Percentiles rank a stretch among this genome's conserved stretches.
Evolutionary conservation across 2,113 vertebrate species (phyloP).

Genomic region (Eulemur rufifrons): DNA sequence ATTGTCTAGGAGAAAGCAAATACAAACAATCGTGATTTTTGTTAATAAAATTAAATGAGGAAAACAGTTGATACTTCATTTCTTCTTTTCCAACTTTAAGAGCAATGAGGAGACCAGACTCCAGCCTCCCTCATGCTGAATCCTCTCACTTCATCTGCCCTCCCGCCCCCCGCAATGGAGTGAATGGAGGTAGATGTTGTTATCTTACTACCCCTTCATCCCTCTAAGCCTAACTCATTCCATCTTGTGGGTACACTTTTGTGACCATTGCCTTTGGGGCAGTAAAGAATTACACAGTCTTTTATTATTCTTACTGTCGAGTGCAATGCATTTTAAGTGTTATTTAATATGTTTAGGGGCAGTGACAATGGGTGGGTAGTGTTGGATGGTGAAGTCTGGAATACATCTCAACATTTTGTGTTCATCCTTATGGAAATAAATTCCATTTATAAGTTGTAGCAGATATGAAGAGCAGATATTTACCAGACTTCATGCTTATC

Average conservation of each 20-base stretch:
- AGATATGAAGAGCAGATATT: not conserved
- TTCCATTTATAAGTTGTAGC: not conserved
- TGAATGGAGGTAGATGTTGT: not conserved
- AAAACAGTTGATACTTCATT: not conserved
- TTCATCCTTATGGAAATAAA: conserved; percentile 30
- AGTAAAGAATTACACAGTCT: not conserved
- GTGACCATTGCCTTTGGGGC: not conserved
- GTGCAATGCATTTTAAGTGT: not conserved
- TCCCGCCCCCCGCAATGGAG: not conserved
- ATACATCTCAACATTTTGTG: not conserved
- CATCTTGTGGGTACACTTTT: not conserved
- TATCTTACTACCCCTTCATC: not conserved
- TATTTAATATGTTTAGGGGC: not conserved
- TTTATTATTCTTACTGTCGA: not conserved
- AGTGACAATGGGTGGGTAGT: not conserved
- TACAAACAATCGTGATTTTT: conserved; percentile 1
- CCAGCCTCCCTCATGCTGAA: not conserved
- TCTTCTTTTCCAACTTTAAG: not conserved
- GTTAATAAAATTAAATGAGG: conserved; percentile 24
- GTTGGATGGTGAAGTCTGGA: not conserved
- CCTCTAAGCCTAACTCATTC: not conserved
- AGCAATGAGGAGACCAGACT: not conserved
- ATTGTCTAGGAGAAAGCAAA: conserved; percentile 13
- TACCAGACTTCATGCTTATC: not conserved
- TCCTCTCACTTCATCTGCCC: not conserved